phyloP scores from a whole-genome alignment of 2,888 invertebrate genomes.

The Blastobasis lacticolella region DNA sequence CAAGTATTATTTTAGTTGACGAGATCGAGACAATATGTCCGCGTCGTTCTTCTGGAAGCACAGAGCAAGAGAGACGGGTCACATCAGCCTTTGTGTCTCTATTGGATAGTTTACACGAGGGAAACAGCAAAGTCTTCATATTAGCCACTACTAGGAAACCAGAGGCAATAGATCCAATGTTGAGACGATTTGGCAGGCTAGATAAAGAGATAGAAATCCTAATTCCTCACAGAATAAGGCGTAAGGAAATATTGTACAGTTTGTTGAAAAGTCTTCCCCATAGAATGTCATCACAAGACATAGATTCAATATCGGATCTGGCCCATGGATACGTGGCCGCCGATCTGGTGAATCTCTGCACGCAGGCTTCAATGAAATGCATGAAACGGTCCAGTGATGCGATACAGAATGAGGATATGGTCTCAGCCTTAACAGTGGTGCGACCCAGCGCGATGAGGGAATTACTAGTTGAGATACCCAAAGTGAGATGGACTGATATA shows the following conservation, averaged over 20 bases:
- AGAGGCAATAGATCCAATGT: slow-evolving; percentile 82
- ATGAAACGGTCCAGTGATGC: slow-evolving; percentile 55
- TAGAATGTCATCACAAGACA: slow-evolving; percentile 67
- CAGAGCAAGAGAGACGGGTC: slow-evolving; percentile 83
- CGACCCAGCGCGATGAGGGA: slow-evolving; percentile 95
- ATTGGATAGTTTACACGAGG: slow-evolving; percentile 76
- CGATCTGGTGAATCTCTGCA: slow-evolving; percentile 85
- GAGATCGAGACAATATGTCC: slow-evolving; percentile 89
- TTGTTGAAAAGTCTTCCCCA: slow-evolving; percentile 75
- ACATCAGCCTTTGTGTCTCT: slow-evolving; percentile 76
- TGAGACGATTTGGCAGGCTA: slow-evolving; percentile 86
- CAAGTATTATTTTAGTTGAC: slow-evolving; percentile 87
- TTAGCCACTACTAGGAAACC: slow-evolving; percentile 86
- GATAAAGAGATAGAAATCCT: slow-evolving; percentile 88
- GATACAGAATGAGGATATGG: slow-evolving; percentile 72
- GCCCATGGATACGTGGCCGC: slow-evolving; percentile 95
- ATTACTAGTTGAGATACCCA: slow-evolving; percentile 88
- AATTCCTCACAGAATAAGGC: slow-evolving; percentile 79
- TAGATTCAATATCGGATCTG: slow-evolving; percentile 77
- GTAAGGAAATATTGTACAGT: slow-evolving; percentile 80
- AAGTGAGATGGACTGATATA: slow-evolving; percentile 94
- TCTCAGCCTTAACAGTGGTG: slow-evolving; percentile 78
- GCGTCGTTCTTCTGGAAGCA: slow-evolving; percentile 66
- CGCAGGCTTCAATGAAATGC: slow-evolving; percentile 80
- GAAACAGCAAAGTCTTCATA: slow-evolving; percentile 76